A percentile compares a stretch with the other conserved stretches of the same genome.
These are phyloP conservation scores for Xiphophorus maculatus DNA, from an alignment of 2,113 vertebrate genomes.

Conservation along the genomic window DNA sequence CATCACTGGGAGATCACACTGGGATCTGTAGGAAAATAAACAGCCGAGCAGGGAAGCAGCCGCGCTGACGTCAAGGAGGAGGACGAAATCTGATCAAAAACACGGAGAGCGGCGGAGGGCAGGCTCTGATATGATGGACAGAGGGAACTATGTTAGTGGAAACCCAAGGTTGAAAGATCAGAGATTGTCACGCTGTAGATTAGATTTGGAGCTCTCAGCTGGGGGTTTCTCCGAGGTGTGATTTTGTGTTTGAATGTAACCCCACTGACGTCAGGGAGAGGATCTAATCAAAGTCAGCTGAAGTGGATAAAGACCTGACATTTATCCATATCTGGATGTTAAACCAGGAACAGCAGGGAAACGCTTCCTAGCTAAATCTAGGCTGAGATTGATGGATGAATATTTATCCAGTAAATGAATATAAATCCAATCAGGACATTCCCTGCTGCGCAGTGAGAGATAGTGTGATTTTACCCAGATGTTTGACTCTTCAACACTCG, in stretches of 20 bases:
- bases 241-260: conserved; percentile 28
- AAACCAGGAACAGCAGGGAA: conserved; percentile 25
- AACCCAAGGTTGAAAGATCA: conserved; percentile 26
- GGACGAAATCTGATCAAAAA: conserved; percentile 67
- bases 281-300: conserved; percentile 63
- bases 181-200: conserved; percentile 30
- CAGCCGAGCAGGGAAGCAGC: conserved; percentile 54
- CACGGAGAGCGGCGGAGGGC: conserved; percentile 48
- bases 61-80: conserved; percentile 63
- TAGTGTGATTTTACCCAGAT: conserved; percentile 50
- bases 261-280: conserved; percentile 45
- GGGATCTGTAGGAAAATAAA: conserved; percentile 66
- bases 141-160: conserved; percentile 32
- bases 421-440: conserved; percentile 8
- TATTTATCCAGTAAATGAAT: not conserved
- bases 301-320: conserved; percentile 52
- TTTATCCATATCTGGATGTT: conserved; percentile 37
- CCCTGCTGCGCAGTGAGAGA: conserved; percentile 9
- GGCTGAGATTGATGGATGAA: not conserved
- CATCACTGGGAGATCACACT: conserved; percentile 28
- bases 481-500: conserved; percentile 57
- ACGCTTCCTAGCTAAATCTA: conserved; percentile 31
- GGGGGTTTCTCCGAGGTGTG: conserved; percentile 28
- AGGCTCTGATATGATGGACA: conserved; percentile 18
- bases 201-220: conserved; percentile 7